Evolutionary conservation across 2,113 vertebrate species (phyloP), one percentile per base, ranked within the genome.

Genomic region (Petromus typicus): DNA sequence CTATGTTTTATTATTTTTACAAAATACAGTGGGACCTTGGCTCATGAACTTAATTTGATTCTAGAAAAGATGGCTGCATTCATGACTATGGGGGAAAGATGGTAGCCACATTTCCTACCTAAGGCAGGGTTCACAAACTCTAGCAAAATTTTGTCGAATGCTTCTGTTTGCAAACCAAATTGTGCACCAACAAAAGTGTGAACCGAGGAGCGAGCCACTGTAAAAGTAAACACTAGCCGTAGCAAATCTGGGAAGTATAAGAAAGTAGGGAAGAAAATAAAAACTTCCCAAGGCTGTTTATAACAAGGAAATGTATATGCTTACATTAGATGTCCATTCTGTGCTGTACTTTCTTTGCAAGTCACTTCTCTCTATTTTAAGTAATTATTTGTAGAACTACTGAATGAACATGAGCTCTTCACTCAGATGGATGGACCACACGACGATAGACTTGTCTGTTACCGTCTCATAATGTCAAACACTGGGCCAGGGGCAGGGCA

Each of bases 241-340:
- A 57, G 54, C 66, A 80, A 37, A 82, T 45, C 59, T 86, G 27
- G 1, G 17, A 57, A 57, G 45, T 17, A 45, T 0, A 48, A 73
- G 54, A n/a, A 34, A 54, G 17, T 9, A 7, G 51, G 48, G 75
- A 71, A 78, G 76, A 37, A 75, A 85, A 17, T 14, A 67, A 51
- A 54, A 30, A 25, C 48, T 32, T 14, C 32, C 43, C 30, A 34
- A 0, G 0, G 16, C 5, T 4, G 23, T 23, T 51, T 30, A 32
- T 1, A 34, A 25, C 7, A 3, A 3, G 20, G 32, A 3, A 56
- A 27, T 32, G n/a, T 0, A 13, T 2, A 56, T 8, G 14, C 23
- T 32, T 22, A 40, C 11, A 1, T 0, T 12, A 8, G 0, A 5
- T 0, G 61, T 61, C 61, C 20, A 34, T 32, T 45, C n/a, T 1